Evolutionary conservation across 1,140 invertebrate genomes (phyloP), one percentile per base, ranked within the genome.

Genomic region (Leptinotarsa lineolata): DNA sequence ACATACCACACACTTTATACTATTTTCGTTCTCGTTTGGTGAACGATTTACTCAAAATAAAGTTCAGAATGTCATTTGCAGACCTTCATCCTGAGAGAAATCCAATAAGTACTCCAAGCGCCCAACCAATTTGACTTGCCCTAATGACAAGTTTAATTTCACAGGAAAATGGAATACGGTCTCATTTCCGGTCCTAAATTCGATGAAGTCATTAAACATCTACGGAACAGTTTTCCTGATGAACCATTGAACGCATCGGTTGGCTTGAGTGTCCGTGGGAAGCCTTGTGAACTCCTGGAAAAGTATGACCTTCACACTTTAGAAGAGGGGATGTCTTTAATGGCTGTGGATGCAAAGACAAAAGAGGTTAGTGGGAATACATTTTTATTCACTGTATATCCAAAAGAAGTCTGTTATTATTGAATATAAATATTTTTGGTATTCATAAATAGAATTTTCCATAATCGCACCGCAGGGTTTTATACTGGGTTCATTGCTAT

Each of bases 171-270:
- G 85, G 85, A 87, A 73, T 88, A 86, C 78, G 84, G 80, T 73
- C 74, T 86, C 44, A 86, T 92, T 44, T 82, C 85, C 5, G 82
- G 86, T 72, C 84, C 86, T 72, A 86, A 87, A 70, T 88, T 87
- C 74, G 81, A 87, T 13, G 87, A 89, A 46, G 91, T 93, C 18
- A 89, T 95, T 58, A 79, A 88, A 24, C 92, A 94, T 80, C 85
- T 94, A 68, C 86, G 91, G 44, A 91, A 89, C 75, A 93, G 93
- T 84, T 94, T 94, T 82, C 89, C 91, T 3, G 93, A 94, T 78
- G 93, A 94, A 81, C 93, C 93, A 0, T 85, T 94, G 11, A 94
- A 94, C 83, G 88, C 88, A 70, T 91, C 91, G 0, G 91, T 93
- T n/a, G 87, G 86, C 15, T 86, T 95, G 0, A 93, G 92, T 76